These are phyloP conservation scores for Aythya fuligula DNA, from an alignment of 2,797 vertebrate species.

Conservation along the genomic window DNA sequence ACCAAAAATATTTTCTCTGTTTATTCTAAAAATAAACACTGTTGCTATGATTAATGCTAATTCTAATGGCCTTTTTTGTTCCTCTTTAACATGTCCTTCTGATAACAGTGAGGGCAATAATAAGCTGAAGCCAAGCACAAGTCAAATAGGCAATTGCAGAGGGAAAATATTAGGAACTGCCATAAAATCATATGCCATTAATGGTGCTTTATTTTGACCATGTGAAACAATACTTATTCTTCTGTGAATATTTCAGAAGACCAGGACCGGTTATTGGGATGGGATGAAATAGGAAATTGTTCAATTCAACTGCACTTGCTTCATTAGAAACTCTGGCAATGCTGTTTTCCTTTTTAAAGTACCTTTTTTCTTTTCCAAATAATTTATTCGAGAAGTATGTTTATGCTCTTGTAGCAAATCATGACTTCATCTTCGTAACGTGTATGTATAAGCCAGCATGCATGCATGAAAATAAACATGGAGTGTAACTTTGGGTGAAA, in stretches of 20 bases:
- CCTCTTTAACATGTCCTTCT: background rate
- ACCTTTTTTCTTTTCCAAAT: slow-evolving; percentile 10
- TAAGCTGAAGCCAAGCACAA: slow-evolving; percentile 49
- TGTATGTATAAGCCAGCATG: background rate
- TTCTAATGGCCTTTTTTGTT: background rate
- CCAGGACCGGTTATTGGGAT: background rate
- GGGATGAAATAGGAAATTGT: slow-evolving; percentile 37
- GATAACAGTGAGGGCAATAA: background rate
- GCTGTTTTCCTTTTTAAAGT: slow-evolving; percentile 17
- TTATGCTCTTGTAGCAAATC: background rate
- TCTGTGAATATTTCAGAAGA: slow-evolving; percentile 65
- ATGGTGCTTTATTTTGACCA: slow-evolving; percentile 44
- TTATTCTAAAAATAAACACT: slow-evolving; percentile 1
- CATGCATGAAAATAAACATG: background rate
- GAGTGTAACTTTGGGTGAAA: background rate
- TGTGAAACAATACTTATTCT: slow-evolving; percentile 59
- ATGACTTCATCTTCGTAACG: background rate
- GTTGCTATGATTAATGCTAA: background rate
- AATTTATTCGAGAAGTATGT: background rate
- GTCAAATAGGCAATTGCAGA: slow-evolving; percentile 53
- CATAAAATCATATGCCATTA: slow-evolving; percentile 54
- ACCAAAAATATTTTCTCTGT: background rate
- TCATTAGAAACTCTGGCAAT: slow-evolving; percentile 23
- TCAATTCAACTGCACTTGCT: slow-evolving; percentile 39
- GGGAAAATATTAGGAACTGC: slow-evolving; percentile 29